phyloP scores from a whole-genome alignment of 2,888 invertebrate species.

The Macrophya alboannulata region DNA sequence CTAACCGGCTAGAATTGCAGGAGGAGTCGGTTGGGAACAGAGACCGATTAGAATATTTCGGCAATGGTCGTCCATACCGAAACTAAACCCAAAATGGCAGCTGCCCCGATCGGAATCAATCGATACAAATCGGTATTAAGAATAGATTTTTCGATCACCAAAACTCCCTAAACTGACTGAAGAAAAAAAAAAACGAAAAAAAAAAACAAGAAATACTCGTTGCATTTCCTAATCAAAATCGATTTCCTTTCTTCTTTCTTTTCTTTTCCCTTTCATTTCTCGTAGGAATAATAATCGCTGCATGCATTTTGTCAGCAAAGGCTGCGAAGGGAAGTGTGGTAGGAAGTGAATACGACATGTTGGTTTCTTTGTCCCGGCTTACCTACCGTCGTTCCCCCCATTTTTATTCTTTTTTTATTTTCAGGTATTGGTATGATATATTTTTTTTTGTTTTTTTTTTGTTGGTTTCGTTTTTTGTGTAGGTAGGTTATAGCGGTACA shows the following conservation, averaged over 20 bases:
- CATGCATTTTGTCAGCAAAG: background rate
- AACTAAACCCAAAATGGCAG: constrained; percentile 37
- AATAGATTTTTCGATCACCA: no score
- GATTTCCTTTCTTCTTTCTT: no score
- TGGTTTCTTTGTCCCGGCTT: background rate
- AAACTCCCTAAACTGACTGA: no score
- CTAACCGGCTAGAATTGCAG: constrained; percentile 63
- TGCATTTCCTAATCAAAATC: no score
- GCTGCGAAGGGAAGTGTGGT: background rate
- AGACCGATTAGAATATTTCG: constrained; percentile 53
- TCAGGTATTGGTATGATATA: background rate
- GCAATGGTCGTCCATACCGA: constrained; percentile 37
- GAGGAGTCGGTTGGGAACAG: constrained; percentile 23
- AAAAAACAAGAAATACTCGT: background rate
- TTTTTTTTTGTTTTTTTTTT: background rate
- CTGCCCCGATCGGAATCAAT: constrained; percentile 54
- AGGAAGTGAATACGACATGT: background rate
- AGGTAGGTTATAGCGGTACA: background rate
- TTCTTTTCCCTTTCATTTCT: background rate
- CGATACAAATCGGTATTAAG: constrained; percentile 58
- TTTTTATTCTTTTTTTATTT: no score
- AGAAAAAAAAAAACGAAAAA: background rate
- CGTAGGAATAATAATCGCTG: background rate
- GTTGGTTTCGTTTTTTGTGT: no score
- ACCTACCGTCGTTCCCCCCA: background rate